Percentiles rank a stretch among this genome's conserved stretches.
Conservation (phyloP, 2,113 vertebrate species). For the Loxodonta africana region DNA sequence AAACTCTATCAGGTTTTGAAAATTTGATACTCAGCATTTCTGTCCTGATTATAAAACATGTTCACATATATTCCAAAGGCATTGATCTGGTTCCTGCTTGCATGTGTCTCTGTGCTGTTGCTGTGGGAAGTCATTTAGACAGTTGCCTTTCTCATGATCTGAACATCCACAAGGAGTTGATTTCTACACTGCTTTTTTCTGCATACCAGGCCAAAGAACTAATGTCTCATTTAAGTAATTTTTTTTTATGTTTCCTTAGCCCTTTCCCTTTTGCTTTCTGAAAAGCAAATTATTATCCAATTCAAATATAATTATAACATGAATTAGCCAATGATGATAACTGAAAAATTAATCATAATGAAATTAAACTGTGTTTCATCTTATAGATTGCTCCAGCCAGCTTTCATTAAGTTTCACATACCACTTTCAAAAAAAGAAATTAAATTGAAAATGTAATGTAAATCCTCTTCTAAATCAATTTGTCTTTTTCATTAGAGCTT, state of each 20-base stretch:
- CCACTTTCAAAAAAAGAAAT: constrained; percentile 83
- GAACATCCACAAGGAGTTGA: constrained; percentile 67
- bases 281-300: constrained; percentile 80
- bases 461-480: constrained; percentile 78
- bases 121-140: constrained; percentile 41
- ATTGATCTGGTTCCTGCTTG: background rate
- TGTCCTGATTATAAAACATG: constrained; percentile 19
- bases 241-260: constrained; percentile 81
- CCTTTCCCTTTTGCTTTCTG: constrained; percentile 73
- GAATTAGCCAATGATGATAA: constrained; percentile 79
- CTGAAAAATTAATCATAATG: constrained; percentile 78
- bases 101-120: background rate
- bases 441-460: constrained; percentile 81
- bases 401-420: constrained; percentile 74
- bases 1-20: constrained; percentile 4
- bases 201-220: constrained; percentile 77
- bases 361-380: constrained; percentile 69
- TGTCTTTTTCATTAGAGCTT: constrained; percentile 81
- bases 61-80: background rate
- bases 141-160: constrained; percentile 77
- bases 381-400: constrained; percentile 74
- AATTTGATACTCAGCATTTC: background rate
- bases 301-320: constrained; percentile 80
- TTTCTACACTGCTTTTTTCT: constrained; percentile 82
- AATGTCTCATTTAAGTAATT: constrained; percentile 80